Evolutionary conservation across 1,140 invertebrate genomes (phyloP).

Genomic region (Ostrea denselamellosa): DNA sequence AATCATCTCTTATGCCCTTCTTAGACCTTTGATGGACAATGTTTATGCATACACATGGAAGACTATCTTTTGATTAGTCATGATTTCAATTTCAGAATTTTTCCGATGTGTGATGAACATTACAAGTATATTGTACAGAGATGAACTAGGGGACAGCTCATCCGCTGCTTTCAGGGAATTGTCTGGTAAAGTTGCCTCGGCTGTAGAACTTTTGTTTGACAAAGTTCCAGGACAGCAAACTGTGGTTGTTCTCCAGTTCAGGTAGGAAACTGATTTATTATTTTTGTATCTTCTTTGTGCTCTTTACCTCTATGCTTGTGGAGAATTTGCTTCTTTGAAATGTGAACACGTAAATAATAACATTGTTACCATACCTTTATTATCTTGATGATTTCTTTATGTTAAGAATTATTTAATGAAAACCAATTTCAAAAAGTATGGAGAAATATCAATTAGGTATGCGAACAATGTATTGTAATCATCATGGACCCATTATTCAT

Average conservation of each 20-base stretch:
- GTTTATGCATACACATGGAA: neutral
- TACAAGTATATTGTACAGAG: constrained; percentile 74
- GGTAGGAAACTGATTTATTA: constrained; percentile 53
- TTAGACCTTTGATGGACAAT: no score
- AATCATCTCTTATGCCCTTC: no score
- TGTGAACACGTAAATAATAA: neutral
- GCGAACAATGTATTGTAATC: no score
- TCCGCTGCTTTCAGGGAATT: constrained; percentile 76
- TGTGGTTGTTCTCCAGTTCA: constrained; percentile 76
- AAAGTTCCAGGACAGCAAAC: constrained; percentile 76
- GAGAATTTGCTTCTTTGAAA: neutral
- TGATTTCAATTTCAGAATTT: constrained; percentile 74
- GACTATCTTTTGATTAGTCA: neutral
- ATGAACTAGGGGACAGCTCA: constrained; percentile 73
- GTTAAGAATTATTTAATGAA: no score
- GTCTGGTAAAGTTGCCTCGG: constrained; percentile 71
- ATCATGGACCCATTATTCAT: no score
- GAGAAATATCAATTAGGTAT: no score
- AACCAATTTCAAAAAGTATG: no score
- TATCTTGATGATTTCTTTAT: no score
- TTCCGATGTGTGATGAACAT: constrained; percentile 79
- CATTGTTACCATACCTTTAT: no score
- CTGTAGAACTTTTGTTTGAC: constrained; percentile 77
- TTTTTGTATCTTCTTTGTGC: no score
- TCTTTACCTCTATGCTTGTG: no score